Percentiles rank a stretch among this genome's conserved stretches.
These are phyloP conservation scores for Lasius platythorax DNA, from an alignment of 2,888 invertebrate genomes.

Conservation along the genomic window DNA sequence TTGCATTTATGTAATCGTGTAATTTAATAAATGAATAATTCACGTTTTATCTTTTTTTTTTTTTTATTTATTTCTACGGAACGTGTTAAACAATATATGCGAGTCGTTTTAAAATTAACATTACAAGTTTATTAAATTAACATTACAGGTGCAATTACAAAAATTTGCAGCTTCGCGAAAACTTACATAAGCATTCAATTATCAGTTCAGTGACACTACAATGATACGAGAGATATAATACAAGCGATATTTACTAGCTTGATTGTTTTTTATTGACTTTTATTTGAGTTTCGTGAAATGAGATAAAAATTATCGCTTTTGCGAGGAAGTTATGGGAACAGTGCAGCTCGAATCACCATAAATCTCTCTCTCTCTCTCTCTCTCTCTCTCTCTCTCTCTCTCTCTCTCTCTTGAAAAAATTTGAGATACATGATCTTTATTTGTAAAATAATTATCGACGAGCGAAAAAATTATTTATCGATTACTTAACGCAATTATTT, in stretches of 20 bases:
- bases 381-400: too few species aligned
- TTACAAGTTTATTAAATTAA: too few species aligned
- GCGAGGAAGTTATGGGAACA: not conserved
- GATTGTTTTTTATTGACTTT: not conserved
- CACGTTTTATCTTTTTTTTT: not conserved
- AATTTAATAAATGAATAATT: not conserved
- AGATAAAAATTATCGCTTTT: not conserved
- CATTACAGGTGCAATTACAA: not conserved
- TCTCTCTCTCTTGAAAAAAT: not conserved
- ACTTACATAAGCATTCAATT: not conserved
- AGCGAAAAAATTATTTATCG: not conserved
- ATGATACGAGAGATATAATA: not conserved
- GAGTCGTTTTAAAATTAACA: not conserved
- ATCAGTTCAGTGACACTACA: not conserved
- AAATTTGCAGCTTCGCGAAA: not conserved
- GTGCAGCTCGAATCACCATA: not conserved
- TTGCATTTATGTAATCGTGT: not conserved
- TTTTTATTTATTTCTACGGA: not conserved
- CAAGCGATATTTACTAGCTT: not conserved
- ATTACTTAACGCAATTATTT: constrained; percentile 6
- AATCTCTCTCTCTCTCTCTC: not conserved
- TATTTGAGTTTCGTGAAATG: not conserved
- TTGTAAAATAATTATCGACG: not conserved
- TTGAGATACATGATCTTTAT: not conserved
- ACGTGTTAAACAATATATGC: not conserved